Conservation (phyloP, 2,113 vertebrate species). For the Ellobius talpinus region DNA sequence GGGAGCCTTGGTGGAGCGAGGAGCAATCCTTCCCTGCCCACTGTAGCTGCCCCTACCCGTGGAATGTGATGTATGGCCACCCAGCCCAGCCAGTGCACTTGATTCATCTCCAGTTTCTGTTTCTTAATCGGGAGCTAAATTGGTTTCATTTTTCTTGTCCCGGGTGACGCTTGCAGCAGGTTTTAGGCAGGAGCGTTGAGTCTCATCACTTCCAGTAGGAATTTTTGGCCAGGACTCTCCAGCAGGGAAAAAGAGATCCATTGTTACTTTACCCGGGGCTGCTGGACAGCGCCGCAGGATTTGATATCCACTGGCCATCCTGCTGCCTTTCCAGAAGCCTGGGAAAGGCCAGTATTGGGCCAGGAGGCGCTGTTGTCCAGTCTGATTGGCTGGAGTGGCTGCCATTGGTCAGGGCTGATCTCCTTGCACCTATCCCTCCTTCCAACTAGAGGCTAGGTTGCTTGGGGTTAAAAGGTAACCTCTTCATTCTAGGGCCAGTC, state of each 20-base stretch:
- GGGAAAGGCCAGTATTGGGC: not conserved
- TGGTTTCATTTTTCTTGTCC: slow-evolving; percentile 94
- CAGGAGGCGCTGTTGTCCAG: not conserved
- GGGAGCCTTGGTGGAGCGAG: slow-evolving; percentile 84
- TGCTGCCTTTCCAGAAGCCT: accelerated
- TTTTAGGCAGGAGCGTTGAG: slow-evolving; percentile 86
- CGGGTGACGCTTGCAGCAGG: slow-evolving; percentile 84
- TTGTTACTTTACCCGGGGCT: slow-evolving; percentile 17
- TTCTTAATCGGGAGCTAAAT: slow-evolving; percentile 94
- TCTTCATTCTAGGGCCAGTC: slow-evolving; percentile 90
- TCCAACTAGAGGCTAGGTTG: slow-evolving; percentile 81
- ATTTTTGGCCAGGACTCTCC: slow-evolving; percentile 80
- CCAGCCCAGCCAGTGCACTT: slow-evolving; percentile 89
- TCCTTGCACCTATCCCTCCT: not conserved
- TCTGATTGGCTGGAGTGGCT: slow-evolving; percentile 33
- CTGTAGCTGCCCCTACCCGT: slow-evolving; percentile 82
- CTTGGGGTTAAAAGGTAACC: slow-evolving; percentile 87
- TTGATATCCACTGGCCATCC: not conserved
- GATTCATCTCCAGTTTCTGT: slow-evolving; percentile 93
- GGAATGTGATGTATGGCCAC: slow-evolving; percentile 89
- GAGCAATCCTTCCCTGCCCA: slow-evolving; percentile 81
- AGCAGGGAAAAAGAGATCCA: slow-evolving; percentile 23
- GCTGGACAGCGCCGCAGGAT: not conserved
- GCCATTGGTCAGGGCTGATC: slow-evolving; percentile 55
- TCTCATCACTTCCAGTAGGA: slow-evolving; percentile 85